Conservation (phyloP, 2,113 vertebrate species). For the Bos javanicus region DNA sequence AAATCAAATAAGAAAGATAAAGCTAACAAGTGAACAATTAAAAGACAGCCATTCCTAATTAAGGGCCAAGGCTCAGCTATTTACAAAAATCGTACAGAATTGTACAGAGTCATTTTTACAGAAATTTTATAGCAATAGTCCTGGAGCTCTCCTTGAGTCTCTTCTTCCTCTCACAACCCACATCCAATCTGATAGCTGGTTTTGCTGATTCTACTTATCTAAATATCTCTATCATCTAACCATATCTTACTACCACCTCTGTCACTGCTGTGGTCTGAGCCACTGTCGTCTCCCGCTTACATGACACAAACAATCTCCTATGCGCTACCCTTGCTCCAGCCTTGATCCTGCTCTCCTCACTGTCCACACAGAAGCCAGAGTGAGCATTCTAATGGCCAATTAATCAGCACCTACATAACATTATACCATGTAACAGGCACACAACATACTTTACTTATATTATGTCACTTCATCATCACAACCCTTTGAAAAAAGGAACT, state of each 20-base stretch:
- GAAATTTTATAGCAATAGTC: background rate
- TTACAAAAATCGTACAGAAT: background rate
- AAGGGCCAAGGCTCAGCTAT: background rate
- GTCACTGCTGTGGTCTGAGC: background rate
- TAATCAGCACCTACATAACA: background rate
- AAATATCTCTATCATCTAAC: background rate
- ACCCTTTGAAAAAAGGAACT: background rate
- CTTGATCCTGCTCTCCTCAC: background rate
- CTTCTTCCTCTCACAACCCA: background rate
- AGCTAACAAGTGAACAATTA: conserved; percentile 7
- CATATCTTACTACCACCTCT: background rate
- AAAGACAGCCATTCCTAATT: background rate
- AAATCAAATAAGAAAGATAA: background rate
- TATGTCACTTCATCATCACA: background rate
- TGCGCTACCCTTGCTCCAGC: background rate
- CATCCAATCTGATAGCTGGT: background rate
- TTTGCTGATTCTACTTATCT: background rate
- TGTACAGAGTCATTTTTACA: background rate
- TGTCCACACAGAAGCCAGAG: background rate
- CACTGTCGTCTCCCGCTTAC: background rate
- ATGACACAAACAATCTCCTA: background rate
- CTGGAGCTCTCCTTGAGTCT: background rate
- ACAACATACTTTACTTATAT: background rate
- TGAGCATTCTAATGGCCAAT: background rate
- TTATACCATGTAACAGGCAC: background rate